Percentiles rank a stretch among this genome's conserved stretches.
phyloP scores from a whole-genome alignment of 2,113 vertebrate species.

The Apeltes quadracus region DNA sequence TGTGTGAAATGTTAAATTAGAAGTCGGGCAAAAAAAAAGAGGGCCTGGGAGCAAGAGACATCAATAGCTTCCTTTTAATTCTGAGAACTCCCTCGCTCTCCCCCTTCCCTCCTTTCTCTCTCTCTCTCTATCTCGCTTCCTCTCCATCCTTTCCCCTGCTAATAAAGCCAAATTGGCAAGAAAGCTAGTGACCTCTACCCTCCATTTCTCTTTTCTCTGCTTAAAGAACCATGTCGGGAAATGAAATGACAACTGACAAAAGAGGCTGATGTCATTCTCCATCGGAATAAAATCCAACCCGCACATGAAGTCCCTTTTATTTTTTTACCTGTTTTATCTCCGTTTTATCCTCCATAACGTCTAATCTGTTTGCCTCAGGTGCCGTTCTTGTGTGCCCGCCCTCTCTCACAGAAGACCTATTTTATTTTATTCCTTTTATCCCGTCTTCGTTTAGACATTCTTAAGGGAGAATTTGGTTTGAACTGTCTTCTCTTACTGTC shows the following conservation, averaged over 20 bases:
- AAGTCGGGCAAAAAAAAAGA: conserved; percentile 54
- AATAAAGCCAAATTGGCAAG: conserved; percentile 76
- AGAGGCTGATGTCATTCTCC: conserved; percentile 48
- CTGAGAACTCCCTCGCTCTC: conserved; percentile 57
- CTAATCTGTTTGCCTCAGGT: conserved; percentile 51
- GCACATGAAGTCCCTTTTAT: conserved; percentile 32
- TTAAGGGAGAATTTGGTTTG: conserved; percentile 17
- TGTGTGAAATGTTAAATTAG: conserved; percentile 76
- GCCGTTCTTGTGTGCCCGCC: conserved; percentile 16
- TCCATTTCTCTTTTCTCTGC: conserved; percentile 41
- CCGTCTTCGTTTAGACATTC: conserved; percentile 12
- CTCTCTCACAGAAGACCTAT: conserved; percentile 30
- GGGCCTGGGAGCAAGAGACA: conserved; percentile 69
- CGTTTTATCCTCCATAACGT: conserved; percentile 18
- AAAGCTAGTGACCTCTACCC: conserved; percentile 68
- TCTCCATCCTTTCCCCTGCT: conserved; percentile 41
- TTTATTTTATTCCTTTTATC: conserved; percentile 34
- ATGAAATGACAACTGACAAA: conserved; percentile 47
- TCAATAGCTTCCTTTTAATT: conserved; percentile 77
- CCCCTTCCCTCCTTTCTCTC: conserved; percentile 19
- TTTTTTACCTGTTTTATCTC: conserved; percentile 20
- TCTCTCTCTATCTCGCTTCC: conserved; percentile 34
- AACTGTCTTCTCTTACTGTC: conserved; percentile 24
- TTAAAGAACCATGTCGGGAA: conserved; percentile 44
- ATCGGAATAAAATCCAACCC: conserved; percentile 37